phyloP scores from a whole-genome alignment of 2,797 vertebrate species.

The Falco peregrinus region DNA sequence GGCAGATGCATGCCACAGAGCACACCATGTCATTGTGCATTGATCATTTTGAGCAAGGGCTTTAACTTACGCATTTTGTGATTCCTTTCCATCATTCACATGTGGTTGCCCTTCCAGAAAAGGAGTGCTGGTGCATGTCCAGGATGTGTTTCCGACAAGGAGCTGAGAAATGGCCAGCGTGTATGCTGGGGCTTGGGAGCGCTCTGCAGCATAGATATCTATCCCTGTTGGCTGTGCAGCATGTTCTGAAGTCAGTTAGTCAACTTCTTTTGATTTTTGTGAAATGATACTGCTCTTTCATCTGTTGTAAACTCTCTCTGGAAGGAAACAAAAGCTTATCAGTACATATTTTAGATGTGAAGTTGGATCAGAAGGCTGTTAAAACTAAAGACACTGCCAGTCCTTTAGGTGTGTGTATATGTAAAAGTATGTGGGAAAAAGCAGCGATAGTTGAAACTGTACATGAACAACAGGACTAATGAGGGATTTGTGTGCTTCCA shows the following conservation, averaged over 20 bases:
- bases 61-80: background rate
- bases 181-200: rapidly evolving
- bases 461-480: background rate
- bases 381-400: background rate
- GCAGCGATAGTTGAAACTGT: background rate
- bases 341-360: rapidly evolving
- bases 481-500: background rate
- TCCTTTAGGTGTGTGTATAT: background rate
- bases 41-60: background rate
- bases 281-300: background rate
- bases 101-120: background rate
- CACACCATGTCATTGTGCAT: background rate
- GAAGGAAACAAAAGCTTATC: background rate
- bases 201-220: background rate
- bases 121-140: background rate
- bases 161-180: background rate
- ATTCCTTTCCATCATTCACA: background rate
- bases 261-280: background rate
- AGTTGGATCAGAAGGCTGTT: background rate
- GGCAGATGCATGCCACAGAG: background rate
- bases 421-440: background rate
- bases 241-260: background rate
- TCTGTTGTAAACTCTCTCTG: background rate
- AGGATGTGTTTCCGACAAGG: background rate
- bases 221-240: background rate